Evolutionary conservation across 2,113 vertebrate genomes (phyloP).

Genomic region (Lontra canadensis): DNA sequence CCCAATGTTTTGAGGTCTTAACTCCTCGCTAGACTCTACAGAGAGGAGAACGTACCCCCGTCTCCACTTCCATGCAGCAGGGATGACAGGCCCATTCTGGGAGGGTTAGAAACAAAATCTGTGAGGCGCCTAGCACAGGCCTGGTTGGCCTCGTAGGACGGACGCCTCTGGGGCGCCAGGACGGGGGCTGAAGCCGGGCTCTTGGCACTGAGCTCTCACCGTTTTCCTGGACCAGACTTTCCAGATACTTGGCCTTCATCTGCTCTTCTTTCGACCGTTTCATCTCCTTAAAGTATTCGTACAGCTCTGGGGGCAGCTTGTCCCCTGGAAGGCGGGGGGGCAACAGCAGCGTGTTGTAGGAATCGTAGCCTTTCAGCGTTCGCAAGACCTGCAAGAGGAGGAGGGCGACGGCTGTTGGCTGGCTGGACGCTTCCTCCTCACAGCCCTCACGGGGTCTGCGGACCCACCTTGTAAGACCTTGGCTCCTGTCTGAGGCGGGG

Average conservation of each 20-base stretch:
- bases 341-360: conserved; percentile 86
- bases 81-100: neutral
- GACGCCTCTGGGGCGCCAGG: neutral
- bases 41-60: neutral
- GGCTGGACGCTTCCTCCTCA: neutral
- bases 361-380: conserved; percentile 85
- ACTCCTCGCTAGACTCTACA: neutral
- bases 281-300: conserved; percentile 86
- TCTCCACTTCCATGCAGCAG: neutral
- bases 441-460: neutral
- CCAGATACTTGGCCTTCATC: conserved; percentile 38
- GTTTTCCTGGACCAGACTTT: conserved; percentile 4
- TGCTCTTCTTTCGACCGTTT: conserved; percentile 78
- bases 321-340: conserved; percentile 88
- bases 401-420: neutral
- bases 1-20: neutral
- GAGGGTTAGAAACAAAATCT: neutral
- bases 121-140: neutral
- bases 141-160: neutral
- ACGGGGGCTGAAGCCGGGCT: neutral
- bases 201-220: conserved; percentile 58
- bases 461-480: neutral
- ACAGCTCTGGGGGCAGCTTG: conserved; percentile 88
- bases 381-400: conserved; percentile 85
- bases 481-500: neutral